Evolutionary conservation across 1,140 invertebrate genomes (phyloP), one percentile per base, ranked within the genome.

Genomic region (Pectinophora gossypiella): DNA sequence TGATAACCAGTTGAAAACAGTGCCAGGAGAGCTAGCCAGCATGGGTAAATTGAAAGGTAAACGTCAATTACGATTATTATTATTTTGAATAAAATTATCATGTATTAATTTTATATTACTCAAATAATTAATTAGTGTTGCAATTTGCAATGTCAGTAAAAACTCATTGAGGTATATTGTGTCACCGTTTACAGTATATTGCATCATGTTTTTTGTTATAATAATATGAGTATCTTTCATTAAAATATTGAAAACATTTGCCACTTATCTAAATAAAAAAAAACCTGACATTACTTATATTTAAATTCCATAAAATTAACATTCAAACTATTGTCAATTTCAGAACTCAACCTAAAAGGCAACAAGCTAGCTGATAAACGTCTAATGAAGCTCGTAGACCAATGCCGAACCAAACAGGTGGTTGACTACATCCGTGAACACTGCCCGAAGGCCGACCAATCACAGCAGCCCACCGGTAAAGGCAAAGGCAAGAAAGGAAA

Each of bases 351-450:
- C 68, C 73, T 94, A 21, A 93, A 93, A 79, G 92, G 90, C 1
- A 96, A 96, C 77, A 91, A 91, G 49, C 73, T 96, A 2, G 75
- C 86, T 12, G 95, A 96, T 70, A 91, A 93, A 59, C 89, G 93
- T 38, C 87, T 96, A 18, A 83, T 88, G 43, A 96, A 95, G 70
- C 67, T 95, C 7, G 91, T 94, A 0, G 91, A 93, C 58, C 92
- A 94, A 63, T 92, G 92, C 56, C 85, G 89, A 32, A 90, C 90
- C 1, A 94, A 94, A 70, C 92, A 94, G 77, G 68, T 89, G 0
- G 52, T 94, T 3, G 93, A 94, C 60, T 94, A 94, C 64, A 82
- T 94, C 0, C 85, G 90, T 27, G 90, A 90, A 52, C 90, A 93
- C 63, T 93, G 91, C 59, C 74, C 88, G 2, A 89, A 80, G 68